Base-by-base conservation (phyloP, 2,888 invertebrate genomes). In the Andrena flavipes region DNA sequence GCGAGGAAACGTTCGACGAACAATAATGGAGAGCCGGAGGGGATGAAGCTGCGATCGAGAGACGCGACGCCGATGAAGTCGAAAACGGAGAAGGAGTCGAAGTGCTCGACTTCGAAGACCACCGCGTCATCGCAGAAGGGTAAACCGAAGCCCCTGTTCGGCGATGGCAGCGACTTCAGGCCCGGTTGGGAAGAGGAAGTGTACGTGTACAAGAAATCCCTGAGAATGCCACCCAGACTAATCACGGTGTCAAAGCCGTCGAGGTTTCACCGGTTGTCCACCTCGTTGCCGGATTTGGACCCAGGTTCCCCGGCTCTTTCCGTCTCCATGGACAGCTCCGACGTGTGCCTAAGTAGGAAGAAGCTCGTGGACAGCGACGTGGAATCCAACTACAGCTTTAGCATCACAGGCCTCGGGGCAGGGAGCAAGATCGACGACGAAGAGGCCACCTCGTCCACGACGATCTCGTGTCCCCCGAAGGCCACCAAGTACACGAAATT, bases 171-270 rank as follows among this genome's bases (percentile, higher is more conserved):
- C 59, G 96, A 96, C 91, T 97, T 97, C 90, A 95, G 96, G 87
- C 97, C 97, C 0, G 97, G 97, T 0, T 97, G 97, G 97, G 97
- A 97, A 94, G 97, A 97, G 91, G 97, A 97, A 91, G 95, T 98
- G 23, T 97, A 97, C 90, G 96, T 96, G 88, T 98, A 97, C 91
- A 98, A 98, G 92, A 95, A 97, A 87, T 97, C 97, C 0, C 94
- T 98, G 23, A 96, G 98, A 88, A 97, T 98, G 96, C 98, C 98
- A 1, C 95, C 96, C 49, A 96, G 97, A 88, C 95, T 98, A 69
- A 98, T 98, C 87, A 97, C 97, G 54, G 97, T 98, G 75, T 96
- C 97, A 48, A 95, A 97, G 86, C 96, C 97, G 1, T 96, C 96
- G 33, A 96, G 96, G 63, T 95, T 96, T 90, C 95, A 96, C 74